A percentile compares a stretch with the other conserved stretches of the same genome.
Conservation (phyloP, 2,888 invertebrate species). For the Drosophila birchii region DNA sequence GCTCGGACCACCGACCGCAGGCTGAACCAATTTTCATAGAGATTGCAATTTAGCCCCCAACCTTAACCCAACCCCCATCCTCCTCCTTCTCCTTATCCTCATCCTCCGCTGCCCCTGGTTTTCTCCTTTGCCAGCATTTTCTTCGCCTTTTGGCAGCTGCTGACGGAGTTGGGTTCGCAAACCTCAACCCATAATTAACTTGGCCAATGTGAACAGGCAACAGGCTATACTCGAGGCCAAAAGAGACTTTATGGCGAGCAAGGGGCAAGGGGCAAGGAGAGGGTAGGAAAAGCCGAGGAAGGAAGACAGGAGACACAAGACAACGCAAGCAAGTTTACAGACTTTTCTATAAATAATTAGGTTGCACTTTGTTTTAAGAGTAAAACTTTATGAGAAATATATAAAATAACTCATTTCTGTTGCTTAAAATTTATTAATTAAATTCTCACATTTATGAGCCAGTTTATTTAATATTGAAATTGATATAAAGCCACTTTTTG, state of each 20-base stretch:
- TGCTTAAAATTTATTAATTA: neutral
- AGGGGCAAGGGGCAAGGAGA: neutral
- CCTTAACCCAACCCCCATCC: constrained; percentile 32
- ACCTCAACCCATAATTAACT: constrained; percentile 82
- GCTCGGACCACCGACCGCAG: constrained; percentile 57
- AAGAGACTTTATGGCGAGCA: neutral
- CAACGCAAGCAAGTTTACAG: neutral
- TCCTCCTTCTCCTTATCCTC: neutral
- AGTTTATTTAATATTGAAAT: neutral
- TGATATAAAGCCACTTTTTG: neutral
- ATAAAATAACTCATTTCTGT: neutral
- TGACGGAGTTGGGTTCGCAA: constrained; percentile 69
- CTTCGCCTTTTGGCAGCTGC: constrained; percentile 52
- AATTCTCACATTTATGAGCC: accelerated
- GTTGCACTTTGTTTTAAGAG: neutral
- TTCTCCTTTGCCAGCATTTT: constrained; percentile 14
- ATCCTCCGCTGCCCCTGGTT: neutral
- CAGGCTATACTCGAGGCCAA: constrained; percentile 28
- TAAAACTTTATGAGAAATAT: neutral
- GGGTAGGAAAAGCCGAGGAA: neutral
- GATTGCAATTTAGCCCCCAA: constrained; percentile 48
- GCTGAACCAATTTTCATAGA: constrained; percentile 73
- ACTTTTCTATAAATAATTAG: constrained; percentile 3
- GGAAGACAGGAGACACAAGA: constrained; percentile 15
- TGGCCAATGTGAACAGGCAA: constrained; percentile 64